Evolutionary conservation across 2,113 vertebrate genomes (phyloP), one percentile per base, ranked within the genome.

Genomic region (Oryzias melastigma): DNA sequence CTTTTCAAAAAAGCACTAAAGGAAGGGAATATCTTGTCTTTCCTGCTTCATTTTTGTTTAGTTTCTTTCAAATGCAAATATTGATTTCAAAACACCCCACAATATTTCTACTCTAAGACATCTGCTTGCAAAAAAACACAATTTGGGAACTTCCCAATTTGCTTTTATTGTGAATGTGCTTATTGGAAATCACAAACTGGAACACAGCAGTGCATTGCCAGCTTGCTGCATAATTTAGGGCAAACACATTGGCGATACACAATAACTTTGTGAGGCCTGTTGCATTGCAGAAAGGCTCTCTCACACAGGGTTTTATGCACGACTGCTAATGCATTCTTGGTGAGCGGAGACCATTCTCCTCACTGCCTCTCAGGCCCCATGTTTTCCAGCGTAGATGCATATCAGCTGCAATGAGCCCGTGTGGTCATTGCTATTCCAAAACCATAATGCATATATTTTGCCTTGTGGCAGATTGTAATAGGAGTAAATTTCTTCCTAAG

Each of bases 311-410:
- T 3, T 47, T 18, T 47, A 2, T 47, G 46, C 46, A 47, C 46
- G 12, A 47, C 19, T 47, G 20, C 35, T 64, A 57, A 81, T 73
- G 56, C 52, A 78, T 86, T 82, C 57, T 51, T 40, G 27, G 27
- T 22, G 61, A 52, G 64, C 41, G 54, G 47, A 55, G 55, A 58
- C 41, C 54, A 65, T 79, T 55, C 57, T 62, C 80, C 82, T 79
- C 44, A 59, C 49, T 59, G 53, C 63, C 63, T 71, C 74, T 86
- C 80, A 77, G 52, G 49, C 51, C 1, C 71, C 61, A 29, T 73
- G 75, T 83, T 79, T 71, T 51, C 49, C 60, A 60, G 68, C 68
- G 47, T 62, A 63, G 82, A 81, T 78, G 81, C 65, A 35, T 64
- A 80, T 83, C 82, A 52, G 61, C 68, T 45, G 55, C 70, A 81